Evolutionary conservation across 2,113 vertebrate genomes (phyloP).

Genomic region (Triplophysa tibetana): DNA sequence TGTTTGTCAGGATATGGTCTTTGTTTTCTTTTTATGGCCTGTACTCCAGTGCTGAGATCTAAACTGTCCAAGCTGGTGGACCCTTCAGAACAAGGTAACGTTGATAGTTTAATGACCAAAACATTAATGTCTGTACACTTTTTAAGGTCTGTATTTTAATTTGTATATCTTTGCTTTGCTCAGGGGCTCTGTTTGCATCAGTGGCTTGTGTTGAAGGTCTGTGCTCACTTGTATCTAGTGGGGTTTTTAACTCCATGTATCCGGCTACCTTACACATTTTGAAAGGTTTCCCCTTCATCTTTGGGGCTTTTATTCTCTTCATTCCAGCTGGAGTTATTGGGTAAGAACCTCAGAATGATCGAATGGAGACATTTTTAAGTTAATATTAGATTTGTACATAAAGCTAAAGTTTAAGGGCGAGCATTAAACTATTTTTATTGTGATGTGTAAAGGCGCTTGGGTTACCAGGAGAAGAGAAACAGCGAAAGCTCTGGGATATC

Average conservation of each 20-base stretch:
- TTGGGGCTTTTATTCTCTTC: constrained; percentile 83
- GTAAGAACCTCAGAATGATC: constrained; percentile 69
- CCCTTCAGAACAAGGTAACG: constrained; percentile 83
- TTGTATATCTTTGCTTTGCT: not conserved
- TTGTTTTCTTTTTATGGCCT: constrained; percentile 82
- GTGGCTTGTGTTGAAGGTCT: constrained; percentile 86
- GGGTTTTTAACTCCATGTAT: constrained; percentile 89
- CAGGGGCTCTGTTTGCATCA: constrained; percentile 90
- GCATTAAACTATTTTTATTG: not conserved
- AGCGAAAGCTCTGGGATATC: constrained; percentile 33
- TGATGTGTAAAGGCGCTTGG: constrained; percentile 70
- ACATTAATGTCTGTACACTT: not conserved
- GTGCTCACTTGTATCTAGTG: constrained; percentile 78
- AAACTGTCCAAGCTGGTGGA: constrained; percentile 90
- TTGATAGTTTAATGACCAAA: not conserved
- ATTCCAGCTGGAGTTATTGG: constrained; percentile 85
- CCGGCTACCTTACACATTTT: constrained; percentile 86
- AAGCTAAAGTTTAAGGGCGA: not conserved
- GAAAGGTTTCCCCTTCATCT: constrained; percentile 92
- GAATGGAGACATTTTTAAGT: no score
- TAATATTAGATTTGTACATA: not conserved
- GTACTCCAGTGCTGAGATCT: constrained; percentile 86
- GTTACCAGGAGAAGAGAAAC: constrained; percentile 61
- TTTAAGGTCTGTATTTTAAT: constrained; percentile 2
- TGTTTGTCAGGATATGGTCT: constrained; percentile 81